Evolutionary conservation across 2,888 invertebrate genomes (phyloP), one percentile per base, ranked within the genome.

Genomic region (Ennomos fuscantarius): DNA sequence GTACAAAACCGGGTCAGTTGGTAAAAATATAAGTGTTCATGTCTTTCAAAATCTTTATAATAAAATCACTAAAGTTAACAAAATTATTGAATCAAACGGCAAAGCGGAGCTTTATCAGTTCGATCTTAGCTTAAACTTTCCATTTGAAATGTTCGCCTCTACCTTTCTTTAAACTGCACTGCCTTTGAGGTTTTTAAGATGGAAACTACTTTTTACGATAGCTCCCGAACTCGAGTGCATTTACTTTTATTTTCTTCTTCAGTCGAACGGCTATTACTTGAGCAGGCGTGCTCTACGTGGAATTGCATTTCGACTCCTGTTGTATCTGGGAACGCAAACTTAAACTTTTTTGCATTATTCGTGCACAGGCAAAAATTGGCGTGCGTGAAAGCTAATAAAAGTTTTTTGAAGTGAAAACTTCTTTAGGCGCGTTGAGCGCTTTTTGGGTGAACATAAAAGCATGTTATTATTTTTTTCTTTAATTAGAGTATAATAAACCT

Each of bases 181-280:
- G 81, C 81, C 81, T 86, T 87, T 86, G 86, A 84, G 87, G 87
- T 82, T 87, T 81, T 78, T 78, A 71, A 82, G 76, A 76, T 70
- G 76, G 78, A 84, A 86, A 82, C 79, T 83, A 79, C 73, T 78
- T 81, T 80, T 78, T 75, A 66, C 77, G 68, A 78, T 75, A 72
- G 76, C 66, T 79, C 76, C 65, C 60, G 64, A 74, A 74, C 68
- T 72, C 53, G 42, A 62, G 69, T 73, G 68, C 68, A 79, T 81
- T 81, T 81, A 77, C 68, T 80, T 81, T 81, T 81, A 77, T 81
- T 80, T 73, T 75, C 68, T 66, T 74, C 72, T 65, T 60, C 63
- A 58, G 59, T 65, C 45, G 62, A 68, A 59, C 58, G 60, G 62
- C 73, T 68, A 68, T 72, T 70, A 68, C 64, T 48, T 54, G 50